These are phyloP conservation scores for Tetragnatha versicolor DNA, from an alignment of 1,140 invertebrate genomes.

Conservation along the genomic window DNA sequence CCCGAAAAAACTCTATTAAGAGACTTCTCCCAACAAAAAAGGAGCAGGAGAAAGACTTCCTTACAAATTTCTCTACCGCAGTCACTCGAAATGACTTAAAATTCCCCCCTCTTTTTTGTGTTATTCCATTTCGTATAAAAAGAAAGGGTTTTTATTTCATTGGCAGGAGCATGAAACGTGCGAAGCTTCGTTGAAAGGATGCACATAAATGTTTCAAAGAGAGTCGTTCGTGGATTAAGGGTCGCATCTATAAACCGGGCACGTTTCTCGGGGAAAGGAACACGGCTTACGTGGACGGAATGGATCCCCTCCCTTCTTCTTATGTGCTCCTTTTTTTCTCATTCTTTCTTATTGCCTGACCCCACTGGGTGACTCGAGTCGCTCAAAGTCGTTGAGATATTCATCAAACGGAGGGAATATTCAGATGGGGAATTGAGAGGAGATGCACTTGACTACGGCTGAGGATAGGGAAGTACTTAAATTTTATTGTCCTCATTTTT, in stretches of 20 bases:
- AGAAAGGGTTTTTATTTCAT: conserved; percentile 44
- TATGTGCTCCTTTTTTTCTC: not conserved
- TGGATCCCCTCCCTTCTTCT: conserved; percentile 8
- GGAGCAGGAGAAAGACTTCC: not conserved
- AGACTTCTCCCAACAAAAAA: not conserved
- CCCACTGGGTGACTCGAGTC: too few species aligned
- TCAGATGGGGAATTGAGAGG: too few species aligned
- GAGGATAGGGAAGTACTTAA: too few species aligned
- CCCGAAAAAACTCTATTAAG: not conserved
- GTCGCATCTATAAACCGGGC: conserved; percentile 40
- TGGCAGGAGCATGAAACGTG: conserved; percentile 47
- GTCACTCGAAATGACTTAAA: conserved; percentile 15
- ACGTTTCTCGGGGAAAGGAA: conserved; percentile 45
- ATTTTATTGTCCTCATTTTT: too few species aligned
- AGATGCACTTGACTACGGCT: too few species aligned
- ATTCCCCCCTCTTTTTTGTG: conserved; percentile 5
- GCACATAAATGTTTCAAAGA: conserved; percentile 50
- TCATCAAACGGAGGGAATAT: too few species aligned
- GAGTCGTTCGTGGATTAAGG: conserved; percentile 50
- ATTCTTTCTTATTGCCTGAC: not conserved
- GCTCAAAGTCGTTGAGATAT: too few species aligned
- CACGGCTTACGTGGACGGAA: conserved; percentile 44
- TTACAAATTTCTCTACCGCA: not conserved
- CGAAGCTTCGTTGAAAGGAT: conserved; percentile 48
- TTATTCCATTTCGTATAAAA: not conserved